These are phyloP conservation scores for Pluvianellus socialis DNA, from an alignment of 2,113 vertebrate genomes.

Conservation along the genomic window DNA sequence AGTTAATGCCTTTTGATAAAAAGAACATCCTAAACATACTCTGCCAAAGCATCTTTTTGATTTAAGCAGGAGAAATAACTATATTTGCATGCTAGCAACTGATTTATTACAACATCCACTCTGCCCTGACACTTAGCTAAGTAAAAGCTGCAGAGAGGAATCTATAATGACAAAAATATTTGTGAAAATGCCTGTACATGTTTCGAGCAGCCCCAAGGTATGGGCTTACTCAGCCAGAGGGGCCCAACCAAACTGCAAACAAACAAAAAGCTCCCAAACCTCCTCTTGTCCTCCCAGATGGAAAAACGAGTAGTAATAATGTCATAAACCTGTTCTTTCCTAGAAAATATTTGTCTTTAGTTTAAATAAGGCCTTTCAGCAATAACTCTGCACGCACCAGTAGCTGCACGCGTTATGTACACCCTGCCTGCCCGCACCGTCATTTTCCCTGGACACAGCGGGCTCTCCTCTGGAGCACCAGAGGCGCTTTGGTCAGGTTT, in stretches of 20 bases:
- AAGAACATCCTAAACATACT: neutral
- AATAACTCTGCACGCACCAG: neutral
- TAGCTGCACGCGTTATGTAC: rapidly evolving
- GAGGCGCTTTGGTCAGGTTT: neutral
- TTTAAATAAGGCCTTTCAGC: neutral
- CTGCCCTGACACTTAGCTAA: neutral
- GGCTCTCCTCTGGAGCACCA: neutral
- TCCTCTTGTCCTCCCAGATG: neutral
- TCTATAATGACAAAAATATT: neutral
- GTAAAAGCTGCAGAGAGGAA: neutral
- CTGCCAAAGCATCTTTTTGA: neutral
- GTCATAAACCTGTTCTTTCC: neutral
- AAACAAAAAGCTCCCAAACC: neutral
- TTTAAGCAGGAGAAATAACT: neutral
- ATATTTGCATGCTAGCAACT: neutral
- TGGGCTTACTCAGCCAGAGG: neutral
- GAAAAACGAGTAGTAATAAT: neutral
- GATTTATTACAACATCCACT: neutral
- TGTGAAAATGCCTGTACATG: neutral
- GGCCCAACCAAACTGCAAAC: neutral
- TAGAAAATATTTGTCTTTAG: neutral
- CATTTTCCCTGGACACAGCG: rapidly evolving
- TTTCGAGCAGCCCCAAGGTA: neutral
- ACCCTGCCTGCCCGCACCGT: neutral
- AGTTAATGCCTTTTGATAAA: neutral